A percentile compares a stretch with the other conserved stretches of the same genome.
Evolutionary conservation across 2,888 invertebrate species (phyloP).

Genomic region (Halocaridina rubra): DNA sequence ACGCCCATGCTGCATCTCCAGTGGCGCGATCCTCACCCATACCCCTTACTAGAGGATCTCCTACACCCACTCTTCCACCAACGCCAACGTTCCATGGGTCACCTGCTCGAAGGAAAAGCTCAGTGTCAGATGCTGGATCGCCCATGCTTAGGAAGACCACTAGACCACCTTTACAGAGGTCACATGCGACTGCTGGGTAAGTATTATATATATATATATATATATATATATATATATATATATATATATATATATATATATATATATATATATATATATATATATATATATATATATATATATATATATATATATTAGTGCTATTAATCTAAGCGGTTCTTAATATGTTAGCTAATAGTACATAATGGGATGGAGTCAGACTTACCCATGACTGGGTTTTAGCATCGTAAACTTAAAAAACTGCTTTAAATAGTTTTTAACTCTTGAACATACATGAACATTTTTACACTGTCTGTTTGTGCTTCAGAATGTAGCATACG

Average conservation of each 20-base stretch:
- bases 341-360: no score
- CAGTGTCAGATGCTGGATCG: conserved; percentile 34
- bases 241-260: conserved; percentile 8
- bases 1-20: conserved; percentile 33
- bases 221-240: conserved; percentile 1
- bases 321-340: background rate
- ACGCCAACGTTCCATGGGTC: conserved; percentile 35
- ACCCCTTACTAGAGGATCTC: conserved; percentile 28
- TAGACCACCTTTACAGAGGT: conserved; percentile 58
- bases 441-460: no score
- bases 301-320: background rate
- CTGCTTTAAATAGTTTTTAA: no score
- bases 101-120: conserved; percentile 44
- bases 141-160: conserved; percentile 51
- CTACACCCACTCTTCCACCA: conserved; percentile 34
- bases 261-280: conserved; percentile 5
- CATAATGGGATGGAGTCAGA: no score
- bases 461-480: no score
- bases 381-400: no score
- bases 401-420: no score
- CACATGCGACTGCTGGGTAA: conserved; percentile 60
- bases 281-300: conserved; percentile 5
- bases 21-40: conserved; percentile 34
- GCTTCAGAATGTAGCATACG: no score
- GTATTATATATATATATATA: background rate